phyloP scores from a whole-genome alignment of 1,140 invertebrate genomes.

The Cherax quadricarinatus region DNA sequence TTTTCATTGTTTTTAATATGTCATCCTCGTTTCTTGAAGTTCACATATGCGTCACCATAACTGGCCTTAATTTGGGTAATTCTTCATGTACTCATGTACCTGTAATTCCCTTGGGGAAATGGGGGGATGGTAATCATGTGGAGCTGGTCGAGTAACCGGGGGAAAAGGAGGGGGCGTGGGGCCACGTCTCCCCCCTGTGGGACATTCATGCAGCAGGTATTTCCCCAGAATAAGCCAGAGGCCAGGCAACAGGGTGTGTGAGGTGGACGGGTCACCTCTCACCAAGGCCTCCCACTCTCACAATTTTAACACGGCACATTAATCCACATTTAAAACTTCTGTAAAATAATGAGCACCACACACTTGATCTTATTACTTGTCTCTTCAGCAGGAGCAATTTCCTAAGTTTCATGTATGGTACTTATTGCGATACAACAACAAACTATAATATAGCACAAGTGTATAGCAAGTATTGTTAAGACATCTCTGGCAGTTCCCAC shows the following conservation, averaged over 20 bases:
- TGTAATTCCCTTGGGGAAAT: background rate
- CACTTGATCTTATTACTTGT: too few relatives aligned
- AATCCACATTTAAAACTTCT: too few relatives aligned
- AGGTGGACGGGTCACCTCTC: background rate
- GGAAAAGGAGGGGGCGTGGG: background rate
- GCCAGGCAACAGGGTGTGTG: background rate
- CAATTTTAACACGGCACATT: background rate
- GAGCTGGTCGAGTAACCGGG: too few relatives aligned
- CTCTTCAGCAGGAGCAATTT: too few relatives aligned
- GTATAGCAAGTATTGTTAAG: background rate
- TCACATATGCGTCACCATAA: too few relatives aligned
- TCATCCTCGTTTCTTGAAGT: too few relatives aligned
- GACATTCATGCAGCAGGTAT: constrained; percentile 48
- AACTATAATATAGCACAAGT: too few relatives aligned
- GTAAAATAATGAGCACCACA: too few relatives aligned
- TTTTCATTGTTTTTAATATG: too few relatives aligned
- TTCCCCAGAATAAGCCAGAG: constrained; percentile 33
- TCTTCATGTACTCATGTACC: background rate
- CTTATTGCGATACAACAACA: too few relatives aligned
- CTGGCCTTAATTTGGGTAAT: background rate
- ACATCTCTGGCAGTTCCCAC: background rate
- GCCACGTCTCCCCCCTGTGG: background rate
- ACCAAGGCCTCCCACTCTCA: background rate
- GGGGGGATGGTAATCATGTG: background rate
- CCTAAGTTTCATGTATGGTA: too few relatives aligned